Percentiles rank a stretch among this genome's conserved stretches.
phyloP scores from a whole-genome alignment of 2,113 vertebrate species.

The Dicrurus megarhynchus region DNA sequence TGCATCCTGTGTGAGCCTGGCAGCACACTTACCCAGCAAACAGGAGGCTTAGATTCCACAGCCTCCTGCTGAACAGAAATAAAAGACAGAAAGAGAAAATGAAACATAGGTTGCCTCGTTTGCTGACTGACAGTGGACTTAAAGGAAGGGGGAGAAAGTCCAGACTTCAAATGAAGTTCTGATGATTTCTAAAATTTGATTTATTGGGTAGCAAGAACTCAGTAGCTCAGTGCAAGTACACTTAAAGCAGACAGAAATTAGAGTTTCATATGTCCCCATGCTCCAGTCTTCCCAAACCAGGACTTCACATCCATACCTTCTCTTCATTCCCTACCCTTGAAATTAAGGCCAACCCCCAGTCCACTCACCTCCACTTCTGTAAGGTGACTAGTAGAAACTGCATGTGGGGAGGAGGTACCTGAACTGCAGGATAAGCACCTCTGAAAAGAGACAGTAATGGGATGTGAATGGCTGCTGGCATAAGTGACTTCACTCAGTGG shows the following conservation, averaged over 20 bases:
- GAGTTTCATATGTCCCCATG: not conserved
- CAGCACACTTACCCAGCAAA: not conserved
- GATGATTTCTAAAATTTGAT: not conserved
- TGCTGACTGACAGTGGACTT: not conserved
- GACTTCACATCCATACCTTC: not conserved
- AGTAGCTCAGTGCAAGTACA: not conserved
- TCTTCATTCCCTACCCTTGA: not conserved
- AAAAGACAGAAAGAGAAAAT: not conserved
- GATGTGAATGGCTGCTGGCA: not conserved
- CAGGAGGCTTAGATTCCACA: not conserved
- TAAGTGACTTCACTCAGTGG: not conserved
- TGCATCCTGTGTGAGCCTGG: not conserved
- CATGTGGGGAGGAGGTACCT: rapidly evolving
- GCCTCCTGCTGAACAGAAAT: not conserved
- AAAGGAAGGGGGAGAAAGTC: not conserved
- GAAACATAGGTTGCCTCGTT: not conserved
- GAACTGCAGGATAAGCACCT: not conserved
- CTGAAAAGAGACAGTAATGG: rapidly evolving
- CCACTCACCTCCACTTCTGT: not conserved
- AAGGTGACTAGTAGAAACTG: not conserved
- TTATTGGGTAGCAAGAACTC: not conserved
- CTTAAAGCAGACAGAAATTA: not conserved
- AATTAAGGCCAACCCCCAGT: not conserved
- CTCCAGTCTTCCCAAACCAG: not conserved
- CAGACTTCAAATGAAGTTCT: not conserved